phyloP scores from a whole-genome alignment of 2,797 vertebrate genomes.

The Sandelia bainsii region DNA sequence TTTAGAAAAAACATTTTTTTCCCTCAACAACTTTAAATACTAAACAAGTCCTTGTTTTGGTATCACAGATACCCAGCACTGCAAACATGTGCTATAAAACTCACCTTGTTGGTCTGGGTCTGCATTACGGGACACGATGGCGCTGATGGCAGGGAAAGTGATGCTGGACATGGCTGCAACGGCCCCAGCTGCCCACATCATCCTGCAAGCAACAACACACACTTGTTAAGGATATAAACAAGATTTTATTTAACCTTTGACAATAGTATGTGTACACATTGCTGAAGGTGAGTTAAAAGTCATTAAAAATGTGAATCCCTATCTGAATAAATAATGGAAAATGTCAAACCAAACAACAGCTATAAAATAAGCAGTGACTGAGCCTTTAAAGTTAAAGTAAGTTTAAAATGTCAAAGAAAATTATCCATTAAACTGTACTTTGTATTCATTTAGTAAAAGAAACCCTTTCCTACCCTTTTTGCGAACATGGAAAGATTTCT shows the following conservation, averaged over 20 bases:
- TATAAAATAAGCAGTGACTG: background rate
- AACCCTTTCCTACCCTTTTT: background rate
- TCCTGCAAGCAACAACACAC: constrained; percentile 79
- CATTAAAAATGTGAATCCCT: background rate
- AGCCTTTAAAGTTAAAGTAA: background rate
- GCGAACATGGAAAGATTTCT: constrained; percentile 8
- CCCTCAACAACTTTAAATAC: background rate
- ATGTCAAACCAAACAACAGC: background rate
- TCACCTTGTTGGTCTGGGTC: constrained; percentile 94
- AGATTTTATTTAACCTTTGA: background rate
- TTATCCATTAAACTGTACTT: background rate
- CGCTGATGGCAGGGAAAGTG: constrained; percentile 94
- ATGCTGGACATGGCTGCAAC: constrained; percentile 96
- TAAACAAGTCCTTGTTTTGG: background rate
- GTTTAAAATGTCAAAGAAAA: background rate
- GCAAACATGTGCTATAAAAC: background rate
- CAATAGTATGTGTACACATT: background rate
- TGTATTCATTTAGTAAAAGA: background rate
- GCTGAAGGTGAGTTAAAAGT: background rate
- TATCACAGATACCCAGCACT: background rate
- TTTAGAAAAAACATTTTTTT: no score
- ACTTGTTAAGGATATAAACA: constrained; percentile 4
- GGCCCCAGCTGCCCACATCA: constrained; percentile 95
- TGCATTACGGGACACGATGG: constrained; percentile 92
- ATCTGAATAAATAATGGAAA: background rate